phyloP scores from a whole-genome alignment of 2,888 invertebrate species.

The Allolobophora icterica region DNA sequence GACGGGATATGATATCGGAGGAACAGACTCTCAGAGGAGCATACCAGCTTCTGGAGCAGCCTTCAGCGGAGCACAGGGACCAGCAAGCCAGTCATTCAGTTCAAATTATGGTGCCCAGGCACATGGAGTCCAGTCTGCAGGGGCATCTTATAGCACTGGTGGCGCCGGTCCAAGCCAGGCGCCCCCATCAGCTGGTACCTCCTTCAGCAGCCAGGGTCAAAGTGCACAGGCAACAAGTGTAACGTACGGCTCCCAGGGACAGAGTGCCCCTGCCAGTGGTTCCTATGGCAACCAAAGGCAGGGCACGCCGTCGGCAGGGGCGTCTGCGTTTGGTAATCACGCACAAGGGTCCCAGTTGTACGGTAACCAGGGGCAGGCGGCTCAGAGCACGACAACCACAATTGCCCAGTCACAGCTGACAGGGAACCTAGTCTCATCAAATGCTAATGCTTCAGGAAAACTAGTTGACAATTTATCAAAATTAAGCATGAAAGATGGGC shows the following conservation, averaged over 20 bases:
- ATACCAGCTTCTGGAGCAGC: background rate
- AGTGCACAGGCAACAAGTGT: background rate
- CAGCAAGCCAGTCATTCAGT: background rate
- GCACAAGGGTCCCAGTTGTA: background rate
- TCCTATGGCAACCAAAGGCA: constrained; percentile 11
- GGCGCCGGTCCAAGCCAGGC: background rate
- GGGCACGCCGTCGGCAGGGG: background rate
- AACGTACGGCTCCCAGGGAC: background rate
- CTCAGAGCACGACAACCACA: background rate
- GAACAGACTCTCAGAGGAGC: background rate
- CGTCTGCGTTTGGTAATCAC: background rate
- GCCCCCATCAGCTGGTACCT: background rate
- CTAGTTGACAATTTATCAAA: background rate
- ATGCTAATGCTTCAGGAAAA: background rate
- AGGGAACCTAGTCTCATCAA: background rate
- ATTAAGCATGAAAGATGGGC: background rate
- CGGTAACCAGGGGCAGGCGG: background rate
- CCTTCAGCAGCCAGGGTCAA: background rate
- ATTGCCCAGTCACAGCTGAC: background rate
- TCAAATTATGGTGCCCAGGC: constrained; percentile 1
- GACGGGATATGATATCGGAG: background rate
- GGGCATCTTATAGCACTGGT: background rate
- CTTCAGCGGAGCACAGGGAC: background rate
- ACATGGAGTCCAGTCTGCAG: background rate
- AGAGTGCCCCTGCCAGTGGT: background rate